Evolutionary conservation across 2,113 vertebrate genomes (phyloP), one percentile per base, ranked within the genome.

Genomic region (Ailuropoda melanoleuca): DNA sequence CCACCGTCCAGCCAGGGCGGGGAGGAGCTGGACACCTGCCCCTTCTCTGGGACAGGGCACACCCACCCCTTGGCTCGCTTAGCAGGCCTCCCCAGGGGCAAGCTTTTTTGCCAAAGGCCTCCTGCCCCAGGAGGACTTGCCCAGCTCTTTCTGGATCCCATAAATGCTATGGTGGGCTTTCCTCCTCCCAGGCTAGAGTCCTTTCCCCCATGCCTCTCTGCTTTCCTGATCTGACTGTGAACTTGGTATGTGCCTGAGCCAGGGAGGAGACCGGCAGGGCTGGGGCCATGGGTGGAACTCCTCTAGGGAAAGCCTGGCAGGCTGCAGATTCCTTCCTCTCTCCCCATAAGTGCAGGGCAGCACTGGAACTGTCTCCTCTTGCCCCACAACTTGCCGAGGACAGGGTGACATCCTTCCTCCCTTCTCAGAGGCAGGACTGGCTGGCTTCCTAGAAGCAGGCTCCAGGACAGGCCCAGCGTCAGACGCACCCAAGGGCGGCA

Each of bases 381-480:
- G 53, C 83, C 66, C 48, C 78, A 83, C 18, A 58, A 55, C 39
- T 56, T 87, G 83, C 43, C 37, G 50, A 56, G 66, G 60, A 70
- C 74, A 66, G 26, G 37, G 37, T 31, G 43, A 93, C 1, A 3
- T 92, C 77, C 82, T 97, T 78, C 43, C 10, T 87, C 2, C 78
- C 70, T 95, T 95, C 93, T 84, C 29, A 68, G 92, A 92, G 46
- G 66, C 50, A 58, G 39, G 64, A 70, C 78, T 53, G 55, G 80
- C 34, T 92, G 95, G 86, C 86, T 97, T 97, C 86, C 83, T 92
- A 90, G 94, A 95, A 89, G 75, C 87, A 92, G 85, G 46, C 56
- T 80, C 55, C 19, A 34, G 46, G 60, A 72, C 23, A 23, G 78
- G 66, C 26, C 88, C n/a, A 39, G 37, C 4, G 1, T 92, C 24